Conservation (phyloP, 2,888 invertebrate genomes). For the Stenurella melanura region DNA sequence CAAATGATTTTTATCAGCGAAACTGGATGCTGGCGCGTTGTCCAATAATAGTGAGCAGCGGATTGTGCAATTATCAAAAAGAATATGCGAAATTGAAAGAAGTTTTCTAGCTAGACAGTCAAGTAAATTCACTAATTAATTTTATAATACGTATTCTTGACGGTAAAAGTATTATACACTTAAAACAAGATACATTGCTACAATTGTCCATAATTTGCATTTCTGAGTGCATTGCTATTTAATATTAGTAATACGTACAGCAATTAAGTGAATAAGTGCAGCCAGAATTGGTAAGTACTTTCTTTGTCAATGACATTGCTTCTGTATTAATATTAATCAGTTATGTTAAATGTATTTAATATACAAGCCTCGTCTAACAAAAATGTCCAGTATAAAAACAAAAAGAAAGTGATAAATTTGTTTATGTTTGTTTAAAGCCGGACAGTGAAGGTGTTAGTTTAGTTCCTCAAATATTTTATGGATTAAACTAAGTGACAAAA, state of each 20-base stretch:
- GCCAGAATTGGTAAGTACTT: conserved; percentile 66
- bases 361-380: conserved; percentile 66
- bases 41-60: too few species aligned
- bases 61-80: too few species aligned
- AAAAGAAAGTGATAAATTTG: conserved; percentile 67
- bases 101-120: not conserved
- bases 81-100: too few species aligned
- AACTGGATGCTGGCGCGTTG: too few species aligned
- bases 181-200: conserved; percentile 14
- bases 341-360: conserved; percentile 58
- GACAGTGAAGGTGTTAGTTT: conserved; percentile 61
- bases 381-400: conserved; percentile 67
- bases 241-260: conserved; percentile 42
- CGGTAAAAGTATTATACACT: not conserved
- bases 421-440: conserved; percentile 60
- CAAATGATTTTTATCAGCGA: too few species aligned
- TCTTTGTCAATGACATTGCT: conserved; percentile 64
- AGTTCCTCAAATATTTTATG: conserved; percentile 42
- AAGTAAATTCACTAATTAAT: not conserved
- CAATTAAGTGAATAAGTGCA: conserved; percentile 59
- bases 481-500: conserved; percentile 43
- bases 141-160: not conserved
- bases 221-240: conserved; percentile 36
- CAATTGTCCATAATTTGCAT: conserved; percentile 21
- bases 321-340: conserved; percentile 65